Base-by-base conservation (phyloP, 2,113 vertebrate species). In the Tetraodon nigroviridis region DNA sequence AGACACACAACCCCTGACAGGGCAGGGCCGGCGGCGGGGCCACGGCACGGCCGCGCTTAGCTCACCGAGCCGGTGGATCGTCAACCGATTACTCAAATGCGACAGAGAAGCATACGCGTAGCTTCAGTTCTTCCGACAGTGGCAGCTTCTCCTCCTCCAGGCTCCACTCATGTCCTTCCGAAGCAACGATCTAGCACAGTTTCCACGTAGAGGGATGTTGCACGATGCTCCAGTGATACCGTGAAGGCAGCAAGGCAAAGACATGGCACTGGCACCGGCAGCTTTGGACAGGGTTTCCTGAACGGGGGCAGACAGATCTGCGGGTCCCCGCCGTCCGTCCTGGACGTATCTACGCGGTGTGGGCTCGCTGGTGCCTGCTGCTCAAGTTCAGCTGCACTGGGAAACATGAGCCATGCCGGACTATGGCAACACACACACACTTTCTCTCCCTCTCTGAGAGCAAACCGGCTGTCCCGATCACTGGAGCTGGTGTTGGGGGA, bases 371-470 rank as follows among this genome's bases (percentile, higher is more conserved):
- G 79, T 81, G 87, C 81, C 85, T 85, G 64, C 71, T 68, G 87
- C 86, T 90, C 84, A 62, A 88, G 89, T 90, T 89, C 87, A 83
- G 85, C 83, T 86, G 80, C 71, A 80, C 81, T 86, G 81, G 88
- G 93, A 95, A 94, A 94, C 88, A 93, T 90, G 90, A 93, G 90
- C 92, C 94, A 86, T 78, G 87, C 78, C 76, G 75, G 90, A 88
- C 83, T 90, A 89, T 89, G 87, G 90, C 90, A 91, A 89, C 87
- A 81, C 89, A 88, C 88, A 86, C 70, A 64, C 65, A 55, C 60
- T 58, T 64, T 50, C 55, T 53, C 44, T 61, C 57, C 47, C 66
- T 24, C 64, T 42, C 59, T n/a, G n/a, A 61, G 42, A 61, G 86
- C 63, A 58, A 63, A 82, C 64, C 70, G 92, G 90, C 87, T 90